phyloP scores from a whole-genome alignment of 2,113 vertebrate genomes.

The Eptatretus burgeri region DNA sequence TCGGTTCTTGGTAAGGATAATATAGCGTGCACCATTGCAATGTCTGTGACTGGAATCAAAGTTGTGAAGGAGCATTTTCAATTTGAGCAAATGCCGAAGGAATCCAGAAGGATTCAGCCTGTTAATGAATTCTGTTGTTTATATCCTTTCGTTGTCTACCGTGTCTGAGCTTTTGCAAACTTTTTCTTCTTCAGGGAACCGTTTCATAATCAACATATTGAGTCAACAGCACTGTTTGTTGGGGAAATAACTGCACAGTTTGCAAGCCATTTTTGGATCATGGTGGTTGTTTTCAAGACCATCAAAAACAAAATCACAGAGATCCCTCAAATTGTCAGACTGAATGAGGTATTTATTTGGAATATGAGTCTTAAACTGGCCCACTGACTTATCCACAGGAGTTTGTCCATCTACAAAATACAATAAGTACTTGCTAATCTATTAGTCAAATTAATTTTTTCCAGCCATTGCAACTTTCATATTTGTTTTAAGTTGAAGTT shows the following conservation, averaged over 20 bases:
- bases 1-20: background rate
- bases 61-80: background rate
- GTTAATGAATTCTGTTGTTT: background rate
- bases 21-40: background rate
- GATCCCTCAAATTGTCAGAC: background rate
- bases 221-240: background rate
- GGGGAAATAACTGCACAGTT: background rate
- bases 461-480: background rate
- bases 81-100: background rate
- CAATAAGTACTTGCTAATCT: background rate
- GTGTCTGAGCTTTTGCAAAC: background rate
- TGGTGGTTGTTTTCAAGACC: background rate
- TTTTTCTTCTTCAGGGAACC: background rate
- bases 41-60: background rate
- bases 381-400: background rate
- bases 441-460: background rate
- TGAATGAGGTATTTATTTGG: constrained; percentile 1
- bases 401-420: background rate
- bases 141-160: background rate
- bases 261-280: constrained; percentile 2
- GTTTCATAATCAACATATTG: background rate
- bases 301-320: background rate
- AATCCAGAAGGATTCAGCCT: background rate
- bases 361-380: background rate
- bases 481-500: background rate